These are phyloP conservation scores for Pan paniscus DNA, from an alignment of 2,113 vertebrate genomes.

Conservation along the genomic window DNA sequence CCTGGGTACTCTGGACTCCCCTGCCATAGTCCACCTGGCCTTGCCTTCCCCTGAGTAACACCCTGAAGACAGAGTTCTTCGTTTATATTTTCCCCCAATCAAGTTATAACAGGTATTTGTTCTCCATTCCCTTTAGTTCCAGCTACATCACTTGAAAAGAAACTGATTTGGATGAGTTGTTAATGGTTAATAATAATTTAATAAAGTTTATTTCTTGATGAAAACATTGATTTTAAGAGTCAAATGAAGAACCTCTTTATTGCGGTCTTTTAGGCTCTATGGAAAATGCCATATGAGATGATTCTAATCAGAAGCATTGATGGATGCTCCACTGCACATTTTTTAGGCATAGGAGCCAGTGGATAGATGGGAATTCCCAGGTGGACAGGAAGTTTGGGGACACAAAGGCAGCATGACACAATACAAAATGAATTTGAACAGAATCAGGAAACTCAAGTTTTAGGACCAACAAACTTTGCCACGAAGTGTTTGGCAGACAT, in stretches of 20 bases:
- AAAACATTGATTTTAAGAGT: constrained; percentile 32
- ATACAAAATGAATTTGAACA: constrained; percentile 8
- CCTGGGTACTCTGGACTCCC: not conserved
- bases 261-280: not conserved
- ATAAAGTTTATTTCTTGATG: constrained; percentile 7
- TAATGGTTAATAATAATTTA: constrained; percentile 41
- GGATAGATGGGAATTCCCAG: not conserved
- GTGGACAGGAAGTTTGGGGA: not conserved
- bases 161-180: constrained; percentile 32
- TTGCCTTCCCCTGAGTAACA: not conserved
- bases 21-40: not conserved
- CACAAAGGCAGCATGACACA: not conserved
- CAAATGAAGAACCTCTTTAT: not conserved
- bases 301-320: not conserved
- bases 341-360: not conserved
- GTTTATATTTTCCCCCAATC: not conserved
- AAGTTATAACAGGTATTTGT: not conserved
- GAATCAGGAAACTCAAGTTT: constrained; percentile 14
- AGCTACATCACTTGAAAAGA: constrained; percentile 38
- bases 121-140: not conserved
- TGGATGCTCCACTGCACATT: not conserved
- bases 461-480: not conserved
- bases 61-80: not conserved
- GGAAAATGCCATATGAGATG: not conserved
- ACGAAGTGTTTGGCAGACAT: not conserved